phyloP scores from a whole-genome alignment of 2,113 vertebrate species.

The Corythoichthys haematopterus region DNA sequence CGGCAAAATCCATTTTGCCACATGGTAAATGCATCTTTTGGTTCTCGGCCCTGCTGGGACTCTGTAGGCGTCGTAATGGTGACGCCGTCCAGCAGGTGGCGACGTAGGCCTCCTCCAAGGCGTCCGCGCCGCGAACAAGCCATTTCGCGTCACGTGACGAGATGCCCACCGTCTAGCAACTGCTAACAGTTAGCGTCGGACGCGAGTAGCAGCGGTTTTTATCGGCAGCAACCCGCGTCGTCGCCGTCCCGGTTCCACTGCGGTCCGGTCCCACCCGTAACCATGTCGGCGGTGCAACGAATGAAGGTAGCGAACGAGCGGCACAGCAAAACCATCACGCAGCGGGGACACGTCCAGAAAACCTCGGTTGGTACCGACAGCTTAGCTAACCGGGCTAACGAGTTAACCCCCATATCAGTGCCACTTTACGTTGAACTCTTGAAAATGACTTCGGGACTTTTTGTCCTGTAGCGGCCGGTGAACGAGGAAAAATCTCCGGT shows the following conservation, averaged over 20 bases:
- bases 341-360: constrained; percentile 76
- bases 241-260: constrained; percentile 10
- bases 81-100: not conserved
- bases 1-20: no score
- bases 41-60: no score
- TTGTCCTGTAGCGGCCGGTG: constrained; percentile 53
- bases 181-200: constrained; percentile 12
- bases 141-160: constrained; percentile 50
- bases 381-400: not conserved
- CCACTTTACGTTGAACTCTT: not conserved
- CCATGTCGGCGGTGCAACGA: constrained; percentile 77
- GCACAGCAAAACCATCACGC: constrained; percentile 79
- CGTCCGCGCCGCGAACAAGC: not conserved
- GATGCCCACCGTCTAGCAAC: constrained; percentile 14
- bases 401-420: not conserved
- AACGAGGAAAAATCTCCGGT: constrained; percentile 72
- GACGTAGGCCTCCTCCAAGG: not conserved
- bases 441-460: constrained; percentile 5
- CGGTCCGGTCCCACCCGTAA: constrained; percentile 18
- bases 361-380: constrained; percentile 71
- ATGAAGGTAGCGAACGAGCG: constrained; percentile 81
- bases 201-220: not conserved
- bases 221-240: not conserved
- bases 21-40: no score
- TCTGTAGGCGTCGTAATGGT: not conserved